Percentiles rank a stretch among this genome's conserved stretches.
Conservation (phyloP, 2,113 vertebrate species). For the Labrus mixtus region DNA sequence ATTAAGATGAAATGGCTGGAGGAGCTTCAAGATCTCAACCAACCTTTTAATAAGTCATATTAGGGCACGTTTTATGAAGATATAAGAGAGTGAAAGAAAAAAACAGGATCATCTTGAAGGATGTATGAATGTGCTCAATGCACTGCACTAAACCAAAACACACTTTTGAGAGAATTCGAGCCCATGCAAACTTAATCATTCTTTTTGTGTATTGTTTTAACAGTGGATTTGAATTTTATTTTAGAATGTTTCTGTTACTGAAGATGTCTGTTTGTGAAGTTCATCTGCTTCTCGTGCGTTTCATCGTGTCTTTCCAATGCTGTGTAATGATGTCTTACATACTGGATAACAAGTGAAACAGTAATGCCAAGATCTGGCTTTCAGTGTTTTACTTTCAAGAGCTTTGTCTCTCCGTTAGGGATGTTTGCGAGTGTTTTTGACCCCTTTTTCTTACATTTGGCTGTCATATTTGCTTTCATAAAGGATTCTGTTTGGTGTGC, state of each 20-base stretch:
- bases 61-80: conserved; percentile 60
- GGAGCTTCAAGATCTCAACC: conserved; percentile 47
- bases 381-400: conserved; percentile 36
- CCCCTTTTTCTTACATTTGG: conserved; percentile 44
- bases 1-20: conserved; percentile 65
- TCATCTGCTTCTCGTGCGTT: conserved; percentile 33
- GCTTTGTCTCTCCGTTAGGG: conserved; percentile 57
- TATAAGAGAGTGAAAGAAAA: conserved; percentile 12
- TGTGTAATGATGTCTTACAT: conserved; percentile 39
- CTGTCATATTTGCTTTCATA: conserved; percentile 79
- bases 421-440: conserved; percentile 36
- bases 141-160: conserved; percentile 32
- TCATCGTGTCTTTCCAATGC: conserved; percentile 44
- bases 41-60: conserved; percentile 72
- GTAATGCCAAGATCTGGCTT: conserved; percentile 15
- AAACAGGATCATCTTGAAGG: conserved; percentile 30
- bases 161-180: conserved; percentile 22
- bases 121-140: conserved; percentile 54
- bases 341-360: conserved; percentile 44
- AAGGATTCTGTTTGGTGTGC: conserved; percentile 68
- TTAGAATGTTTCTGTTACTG: conserved; percentile 14
- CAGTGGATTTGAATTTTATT: conserved; percentile 25
- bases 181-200: conserved; percentile 26
- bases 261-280: conserved; percentile 11
- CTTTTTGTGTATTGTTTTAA: conserved; percentile 38